phyloP scores from a whole-genome alignment of 2,113 vertebrate species.

The Sturnus vulgaris region DNA sequence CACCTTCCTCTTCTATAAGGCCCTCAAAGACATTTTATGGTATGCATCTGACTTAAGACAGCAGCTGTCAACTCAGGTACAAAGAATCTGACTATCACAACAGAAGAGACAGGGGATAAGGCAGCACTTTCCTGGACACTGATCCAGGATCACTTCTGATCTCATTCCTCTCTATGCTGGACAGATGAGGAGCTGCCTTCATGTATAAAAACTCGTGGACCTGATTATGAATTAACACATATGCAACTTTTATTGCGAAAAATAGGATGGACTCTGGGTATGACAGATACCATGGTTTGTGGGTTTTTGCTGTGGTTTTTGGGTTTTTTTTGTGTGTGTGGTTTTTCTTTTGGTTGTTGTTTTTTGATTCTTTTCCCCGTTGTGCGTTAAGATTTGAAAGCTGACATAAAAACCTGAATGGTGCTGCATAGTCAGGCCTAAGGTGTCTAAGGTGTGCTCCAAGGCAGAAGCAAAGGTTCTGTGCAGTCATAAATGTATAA shows the following conservation, averaged over 20 bases:
- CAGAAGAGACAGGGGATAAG: background rate
- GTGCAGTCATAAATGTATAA: background rate
- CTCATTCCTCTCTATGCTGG: background rate
- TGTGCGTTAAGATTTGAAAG: background rate
- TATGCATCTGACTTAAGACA: background rate
- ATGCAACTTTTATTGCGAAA: background rate
- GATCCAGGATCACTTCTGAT: background rate
- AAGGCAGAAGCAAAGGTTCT: background rate
- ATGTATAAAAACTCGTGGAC: background rate
- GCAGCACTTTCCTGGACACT: background rate
- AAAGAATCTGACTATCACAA: background rate
- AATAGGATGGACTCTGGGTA: background rate
- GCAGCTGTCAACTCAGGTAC: background rate
- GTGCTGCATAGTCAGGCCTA: background rate
- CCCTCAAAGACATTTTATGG: background rate
- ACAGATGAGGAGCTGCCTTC: background rate
- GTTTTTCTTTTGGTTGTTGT: too few relatives aligned
- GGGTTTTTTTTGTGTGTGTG: too few relatives aligned
- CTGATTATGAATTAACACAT: background rate
- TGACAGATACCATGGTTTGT: background rate
- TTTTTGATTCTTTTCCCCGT: background rate
- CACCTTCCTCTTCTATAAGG: background rate
- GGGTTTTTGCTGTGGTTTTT: accelerated
- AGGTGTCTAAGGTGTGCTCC: background rate
- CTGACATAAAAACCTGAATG: background rate